Evolutionary conservation across 2,113 vertebrate species (phyloP).

Genomic region (Amphiprion ocellaris): DNA sequence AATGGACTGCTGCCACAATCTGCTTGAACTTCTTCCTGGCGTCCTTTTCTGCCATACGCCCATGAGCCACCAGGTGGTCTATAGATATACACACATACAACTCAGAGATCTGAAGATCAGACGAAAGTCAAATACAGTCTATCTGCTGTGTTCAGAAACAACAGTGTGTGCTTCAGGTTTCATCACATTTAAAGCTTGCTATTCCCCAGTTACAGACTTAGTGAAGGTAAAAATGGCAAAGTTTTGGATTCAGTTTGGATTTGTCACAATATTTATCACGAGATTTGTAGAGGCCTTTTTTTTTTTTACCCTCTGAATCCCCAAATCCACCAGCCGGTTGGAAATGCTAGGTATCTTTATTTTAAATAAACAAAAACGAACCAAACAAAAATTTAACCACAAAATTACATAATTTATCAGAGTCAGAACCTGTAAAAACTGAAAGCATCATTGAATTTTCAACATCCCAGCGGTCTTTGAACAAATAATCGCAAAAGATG

Average conservation of each 20-base stretch:
- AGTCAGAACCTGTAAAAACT: no score
- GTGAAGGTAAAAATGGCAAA: background rate
- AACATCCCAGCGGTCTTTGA: no score
- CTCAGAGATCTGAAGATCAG: background rate
- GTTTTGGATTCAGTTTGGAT: background rate
- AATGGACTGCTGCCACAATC: slow-evolving; percentile 96
- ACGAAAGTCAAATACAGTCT: background rate
- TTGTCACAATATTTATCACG: no score
- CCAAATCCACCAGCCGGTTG: no score
- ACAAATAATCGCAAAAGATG: no score
- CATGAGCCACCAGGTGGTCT: slow-evolving; percentile 98
- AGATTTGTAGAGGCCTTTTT: no score
- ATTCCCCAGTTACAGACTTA: background rate
- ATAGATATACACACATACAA: slow-evolving; percentile 17
- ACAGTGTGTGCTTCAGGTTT: background rate
- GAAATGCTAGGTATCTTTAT: no score
- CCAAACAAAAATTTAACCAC: no score
- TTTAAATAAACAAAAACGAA: no score
- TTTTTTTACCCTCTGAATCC: no score
- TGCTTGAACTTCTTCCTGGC: slow-evolving; percentile 98
- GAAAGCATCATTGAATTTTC: no score
- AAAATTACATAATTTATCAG: no score
- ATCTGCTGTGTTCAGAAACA: background rate
- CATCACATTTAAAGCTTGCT: background rate
- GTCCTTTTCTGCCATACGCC: slow-evolving; percentile 98